Evolutionary conservation across 2,797 vertebrate species (phyloP).

Genomic region (Antrozous pallidus): DNA sequence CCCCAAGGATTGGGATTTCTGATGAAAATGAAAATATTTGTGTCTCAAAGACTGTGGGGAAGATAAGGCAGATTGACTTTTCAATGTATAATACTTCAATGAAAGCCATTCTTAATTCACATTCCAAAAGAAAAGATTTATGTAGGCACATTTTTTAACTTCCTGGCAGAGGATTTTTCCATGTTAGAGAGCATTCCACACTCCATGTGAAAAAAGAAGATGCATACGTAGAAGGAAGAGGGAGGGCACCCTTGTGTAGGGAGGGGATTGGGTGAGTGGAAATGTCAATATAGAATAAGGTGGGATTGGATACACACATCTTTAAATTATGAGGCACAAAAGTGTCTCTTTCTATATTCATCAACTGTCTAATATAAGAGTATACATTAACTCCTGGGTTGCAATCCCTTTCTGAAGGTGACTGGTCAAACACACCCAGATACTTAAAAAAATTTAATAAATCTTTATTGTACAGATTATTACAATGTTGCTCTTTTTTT

Average conservation of each 20-base stretch:
- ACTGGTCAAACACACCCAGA: neutral
- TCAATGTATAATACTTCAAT: slow-evolving; percentile 55
- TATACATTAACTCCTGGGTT: neutral
- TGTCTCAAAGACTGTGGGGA: slow-evolving; percentile 42
- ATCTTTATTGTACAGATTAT: too few relatives aligned
- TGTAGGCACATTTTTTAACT: slow-evolving; percentile 72
- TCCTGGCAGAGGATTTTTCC: slow-evolving; percentile 72
- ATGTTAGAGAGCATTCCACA: slow-evolving; percentile 63
- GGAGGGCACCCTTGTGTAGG: slow-evolving; percentile 58
- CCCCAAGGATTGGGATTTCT: slow-evolving; percentile 42
- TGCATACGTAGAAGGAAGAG: slow-evolving; percentile 43
- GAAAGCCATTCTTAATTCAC: slow-evolving; percentile 70
- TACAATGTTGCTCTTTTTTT: too few relatives aligned
- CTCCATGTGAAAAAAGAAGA: slow-evolving; percentile 66
- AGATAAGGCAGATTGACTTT: slow-evolving; percentile 54
- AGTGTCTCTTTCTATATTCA: neutral
- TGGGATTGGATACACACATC: slow-evolving; percentile 41
- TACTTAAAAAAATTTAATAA: too few relatives aligned
- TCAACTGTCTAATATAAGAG: neutral
- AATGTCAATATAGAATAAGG: slow-evolving; percentile 60
- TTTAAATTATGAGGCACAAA: slow-evolving; percentile 57
- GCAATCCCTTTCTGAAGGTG: neutral
- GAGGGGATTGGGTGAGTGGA: slow-evolving; percentile 49
- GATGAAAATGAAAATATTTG: slow-evolving; percentile 49
- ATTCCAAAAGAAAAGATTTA: slow-evolving; percentile 60